Evolutionary conservation across 2,888 invertebrate genomes (phyloP).

Genomic region (Cryptocheilus praepositus): DNA sequence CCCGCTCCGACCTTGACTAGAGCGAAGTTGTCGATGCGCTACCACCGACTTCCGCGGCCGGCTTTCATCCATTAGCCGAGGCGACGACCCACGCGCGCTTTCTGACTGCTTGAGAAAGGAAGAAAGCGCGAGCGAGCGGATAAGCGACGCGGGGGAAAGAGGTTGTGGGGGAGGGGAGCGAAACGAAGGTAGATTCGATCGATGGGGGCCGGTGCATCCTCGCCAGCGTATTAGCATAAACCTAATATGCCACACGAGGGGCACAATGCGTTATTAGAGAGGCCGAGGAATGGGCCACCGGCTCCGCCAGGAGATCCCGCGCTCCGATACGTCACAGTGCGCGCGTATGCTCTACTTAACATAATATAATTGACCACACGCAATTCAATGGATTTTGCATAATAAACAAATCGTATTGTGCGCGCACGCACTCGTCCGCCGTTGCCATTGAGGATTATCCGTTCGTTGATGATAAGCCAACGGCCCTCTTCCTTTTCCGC

Average conservation of each 20-base stretch:
- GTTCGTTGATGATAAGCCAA: slow-evolving; percentile 11
- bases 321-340: slow-evolving; percentile 63
- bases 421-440: slow-evolving; percentile 23
- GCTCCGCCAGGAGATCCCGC: slow-evolving; percentile 51
- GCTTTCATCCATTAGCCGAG: slow-evolving; percentile 25
- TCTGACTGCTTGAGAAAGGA: too few species aligned
- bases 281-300: slow-evolving; percentile 52
- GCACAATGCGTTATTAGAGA: slow-evolving; percentile 73
- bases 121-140: background rate
- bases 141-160: background rate
- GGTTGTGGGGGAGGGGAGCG: background rate
- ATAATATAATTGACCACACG: slow-evolving; percentile 75
- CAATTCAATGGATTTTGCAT: slow-evolving; percentile 72
- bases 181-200: slow-evolving; percentile 57
- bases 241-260: slow-evolving; percentile 69
- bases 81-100: slow-evolving; percentile 28
- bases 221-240: slow-evolving; percentile 69
- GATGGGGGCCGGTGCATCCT: slow-evolving; percentile 58
- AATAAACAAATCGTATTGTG: slow-evolving; percentile 66
- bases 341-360: slow-evolving; percentile 71
- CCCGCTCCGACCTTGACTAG: too few species aligned
- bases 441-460: slow-evolving; percentile 7
- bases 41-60: slow-evolving; percentile 30
- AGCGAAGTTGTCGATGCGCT: too few species aligned
- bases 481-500: background rate